Conservation (phyloP, 2,113 vertebrate species). For the Python bivittatus region DNA sequence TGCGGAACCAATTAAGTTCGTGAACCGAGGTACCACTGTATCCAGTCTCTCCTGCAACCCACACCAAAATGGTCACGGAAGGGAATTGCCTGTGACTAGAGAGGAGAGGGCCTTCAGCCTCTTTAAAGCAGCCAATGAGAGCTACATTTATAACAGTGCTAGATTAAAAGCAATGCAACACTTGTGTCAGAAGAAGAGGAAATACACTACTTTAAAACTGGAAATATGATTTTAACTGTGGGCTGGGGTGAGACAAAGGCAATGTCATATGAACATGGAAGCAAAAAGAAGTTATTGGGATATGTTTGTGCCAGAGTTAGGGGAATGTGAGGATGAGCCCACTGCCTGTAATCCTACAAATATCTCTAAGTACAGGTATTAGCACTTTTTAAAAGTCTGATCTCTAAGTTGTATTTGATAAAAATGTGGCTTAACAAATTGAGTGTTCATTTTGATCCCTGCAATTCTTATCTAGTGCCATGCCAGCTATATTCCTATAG, state of each 20-base stretch:
- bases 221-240: not conserved
- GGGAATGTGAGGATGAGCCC: not conserved
- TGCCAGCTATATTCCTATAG: not conserved
- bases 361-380: too few relatives aligned
- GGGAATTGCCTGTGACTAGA: not conserved
- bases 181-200: not conserved
- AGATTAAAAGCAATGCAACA: not conserved
- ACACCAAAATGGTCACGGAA: not conserved
- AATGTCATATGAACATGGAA: not conserved
- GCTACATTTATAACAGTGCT: not conserved
- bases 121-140: not conserved
- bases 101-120: not conserved
- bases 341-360: not conserved
- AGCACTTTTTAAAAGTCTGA: not conserved
- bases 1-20: too few relatives aligned
- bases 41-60: too few relatives aligned
- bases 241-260: not conserved
- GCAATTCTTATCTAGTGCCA: not conserved
- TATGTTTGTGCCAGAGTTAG: not conserved
- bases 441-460: not conserved
- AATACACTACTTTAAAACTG: not conserved
- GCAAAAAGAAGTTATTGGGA: not conserved
- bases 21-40: too few relatives aligned
- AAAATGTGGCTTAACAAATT: not conserved
- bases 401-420: not conserved